Evolutionary conservation across 2,113 vertebrate genomes (phyloP).

Genomic region (Anguilla japonica): DNA sequence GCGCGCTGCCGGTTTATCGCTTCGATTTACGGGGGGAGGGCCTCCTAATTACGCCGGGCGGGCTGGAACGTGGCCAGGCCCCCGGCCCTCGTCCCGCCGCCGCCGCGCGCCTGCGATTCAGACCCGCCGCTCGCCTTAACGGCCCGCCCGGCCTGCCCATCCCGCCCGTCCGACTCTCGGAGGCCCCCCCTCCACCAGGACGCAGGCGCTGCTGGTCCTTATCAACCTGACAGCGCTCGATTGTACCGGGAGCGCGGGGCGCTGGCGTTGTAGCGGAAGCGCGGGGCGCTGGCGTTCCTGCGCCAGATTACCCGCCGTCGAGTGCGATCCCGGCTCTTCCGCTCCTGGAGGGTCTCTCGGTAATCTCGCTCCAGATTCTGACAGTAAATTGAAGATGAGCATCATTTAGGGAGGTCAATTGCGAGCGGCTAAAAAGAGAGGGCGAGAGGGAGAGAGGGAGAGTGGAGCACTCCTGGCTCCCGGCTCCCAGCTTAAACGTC

Average conservation of each 20-base stretch:
- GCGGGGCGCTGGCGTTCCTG: neutral
- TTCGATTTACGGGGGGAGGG: neutral
- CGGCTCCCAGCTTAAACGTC: neutral
- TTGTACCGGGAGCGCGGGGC: neutral
- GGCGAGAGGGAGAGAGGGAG: neutral
- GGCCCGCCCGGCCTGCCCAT: neutral
- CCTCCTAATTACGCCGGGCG: neutral
- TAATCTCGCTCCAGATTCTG: constrained; percentile 18
- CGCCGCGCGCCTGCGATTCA: constrained; percentile 4
- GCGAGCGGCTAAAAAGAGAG: constrained; percentile 47
- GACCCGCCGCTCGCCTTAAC: neutral
- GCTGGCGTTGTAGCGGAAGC: neutral
- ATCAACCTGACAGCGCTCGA: neutral
- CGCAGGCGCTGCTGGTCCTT: neutral
- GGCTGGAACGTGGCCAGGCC: constrained; percentile 1
- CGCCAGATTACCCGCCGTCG: neutral
- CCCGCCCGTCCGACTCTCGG: neutral
- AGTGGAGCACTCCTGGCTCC: neutral
- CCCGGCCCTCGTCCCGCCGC: constrained; percentile 4
- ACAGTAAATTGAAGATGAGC: constrained; percentile 22
- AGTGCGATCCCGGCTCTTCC: constrained; percentile 20
- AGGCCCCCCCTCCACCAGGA: neutral
- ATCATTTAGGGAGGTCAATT: constrained; percentile 40
- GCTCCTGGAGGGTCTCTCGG: neutral
- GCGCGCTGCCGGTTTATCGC: neutral